Evolutionary conservation across 2,888 invertebrate genomes (phyloP), one percentile per base, ranked within the genome.

Genomic region (Mythimna vitellina): DNA sequence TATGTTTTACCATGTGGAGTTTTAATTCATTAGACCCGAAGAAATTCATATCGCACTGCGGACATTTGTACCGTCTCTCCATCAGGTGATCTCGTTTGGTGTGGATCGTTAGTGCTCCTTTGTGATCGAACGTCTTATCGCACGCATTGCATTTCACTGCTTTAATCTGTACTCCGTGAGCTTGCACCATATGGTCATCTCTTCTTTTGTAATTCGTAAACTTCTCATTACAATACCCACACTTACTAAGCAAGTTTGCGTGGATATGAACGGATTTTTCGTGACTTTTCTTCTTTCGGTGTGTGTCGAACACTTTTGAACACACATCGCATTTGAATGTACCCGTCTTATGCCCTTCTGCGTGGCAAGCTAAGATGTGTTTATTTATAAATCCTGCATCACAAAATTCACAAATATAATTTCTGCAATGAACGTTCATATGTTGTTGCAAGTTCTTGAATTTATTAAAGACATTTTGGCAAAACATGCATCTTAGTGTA

Each of bases 261-360:
- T 91, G 89, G 0, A 90, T 86, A 57, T 94, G 96, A 1, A 96
- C 94, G 1, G 92, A 91, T 53, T 92, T 93, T 66, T 94, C 94
- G 72, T 96, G 96, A 0, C 93, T 91, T 60, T 93, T 92, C 73
- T 94, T 90, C 73, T 96, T 95, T 38, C 93, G 89, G 17, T 92
- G 88, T 0, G 95, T 96, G n/a, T 94, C 93, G 68, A 96, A 96
- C 0, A 94, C 92, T 86, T 96, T 96, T 0, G 93, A 88, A 73
- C 96, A 96, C 10, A 88, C 81, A 38, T 89, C 88, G 65, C 94
- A 95, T 64, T 90, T 88, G 78, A 92, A 94, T 0, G 88, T 87
- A 0, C 93, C 93, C 0, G 87, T 83, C 67, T 93, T 90, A 69
- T 94, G 93, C 0, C 88, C 90, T 57, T 91, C 89, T 0, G 88